Evolutionary conservation across 2,113 vertebrate species (phyloP), one percentile per base, ranked within the genome.

Genomic region (Pardalotus punctatus): DNA sequence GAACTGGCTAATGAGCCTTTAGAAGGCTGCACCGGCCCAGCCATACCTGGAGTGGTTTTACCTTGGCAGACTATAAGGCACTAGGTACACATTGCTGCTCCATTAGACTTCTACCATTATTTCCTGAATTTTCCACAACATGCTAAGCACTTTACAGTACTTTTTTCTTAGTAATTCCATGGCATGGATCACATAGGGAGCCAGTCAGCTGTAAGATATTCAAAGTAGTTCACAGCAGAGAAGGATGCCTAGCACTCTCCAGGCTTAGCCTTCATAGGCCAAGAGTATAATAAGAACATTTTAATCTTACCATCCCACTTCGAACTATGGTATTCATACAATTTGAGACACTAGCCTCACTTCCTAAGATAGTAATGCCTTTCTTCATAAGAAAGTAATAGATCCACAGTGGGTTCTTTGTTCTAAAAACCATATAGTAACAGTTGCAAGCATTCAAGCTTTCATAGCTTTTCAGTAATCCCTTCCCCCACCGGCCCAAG

Each of bases 101-200:
- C 36, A 21, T 13, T 51, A 61, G 25, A 40, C 16, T 82, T 80
- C 43, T 27, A 61, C 40, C 12, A 22, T 36, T n/a, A 77, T 61
- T 69, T 86, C 18, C 50, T 42, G n/a, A 69, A 38, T 81, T 73
- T 65, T 42, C 66, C 45, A 73, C 36, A 80, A 35, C 4, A 4
- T 22, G 10, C 29, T 58, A 27, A 66, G 27, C 20, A 61, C 42
- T 69, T 69, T 4, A 51, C 25, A 65, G 5, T 14, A 60, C 9
- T 42, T 45, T 20, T 31, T 61, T 36, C 42, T 48, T 20, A 22
- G n/a, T 35, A 45, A 69, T 57, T 57, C 48, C 57, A 47, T 1
- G 3, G 54, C 31, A 50, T 0, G 0, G 40, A 43, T 82, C 40
- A 57, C 35, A 23, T 1, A n/a, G 0, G 7, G 38, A 81, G 54